These are phyloP conservation scores for Murina feae DNA, from an alignment of 2,113 vertebrate species.

Conservation along the genomic window DNA sequence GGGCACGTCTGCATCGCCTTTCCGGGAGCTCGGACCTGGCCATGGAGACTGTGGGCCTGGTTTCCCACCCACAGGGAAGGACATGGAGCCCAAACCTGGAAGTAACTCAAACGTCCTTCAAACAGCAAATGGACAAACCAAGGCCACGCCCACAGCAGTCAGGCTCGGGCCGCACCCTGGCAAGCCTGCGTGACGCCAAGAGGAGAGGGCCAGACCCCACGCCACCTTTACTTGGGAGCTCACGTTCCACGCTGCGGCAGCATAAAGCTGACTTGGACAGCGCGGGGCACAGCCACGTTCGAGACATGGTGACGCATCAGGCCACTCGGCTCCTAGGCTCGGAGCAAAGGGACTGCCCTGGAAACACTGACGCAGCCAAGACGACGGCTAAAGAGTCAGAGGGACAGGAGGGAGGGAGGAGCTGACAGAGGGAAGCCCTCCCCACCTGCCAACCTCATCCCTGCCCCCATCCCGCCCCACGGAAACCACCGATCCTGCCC, in stretches of 20 bases:
- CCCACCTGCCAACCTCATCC: not conserved
- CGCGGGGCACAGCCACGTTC: not conserved
- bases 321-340: not conserved
- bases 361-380: not conserved
- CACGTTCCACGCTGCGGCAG: rapidly evolving
- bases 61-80: not conserved
- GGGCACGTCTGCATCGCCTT: too few species aligned
- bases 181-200: not conserved
- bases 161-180: not conserved
- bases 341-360: not conserved
- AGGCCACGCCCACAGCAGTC: rapidly evolving
- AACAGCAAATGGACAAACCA: not conserved
- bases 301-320: not conserved
- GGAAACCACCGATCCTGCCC: not conserved
- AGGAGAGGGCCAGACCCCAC: not conserved
- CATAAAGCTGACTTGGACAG: not conserved
- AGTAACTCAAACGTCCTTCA: not conserved
- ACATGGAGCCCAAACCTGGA: not conserved
- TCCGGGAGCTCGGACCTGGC: not conserved
- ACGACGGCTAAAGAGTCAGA: not conserved
- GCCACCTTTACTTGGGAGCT: not conserved
- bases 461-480: not conserved
- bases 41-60: not conserved
- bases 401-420: not conserved
- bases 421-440: not conserved